Conservation (phyloP, 2,797 vertebrate species). For the Onychomys torridus region DNA sequence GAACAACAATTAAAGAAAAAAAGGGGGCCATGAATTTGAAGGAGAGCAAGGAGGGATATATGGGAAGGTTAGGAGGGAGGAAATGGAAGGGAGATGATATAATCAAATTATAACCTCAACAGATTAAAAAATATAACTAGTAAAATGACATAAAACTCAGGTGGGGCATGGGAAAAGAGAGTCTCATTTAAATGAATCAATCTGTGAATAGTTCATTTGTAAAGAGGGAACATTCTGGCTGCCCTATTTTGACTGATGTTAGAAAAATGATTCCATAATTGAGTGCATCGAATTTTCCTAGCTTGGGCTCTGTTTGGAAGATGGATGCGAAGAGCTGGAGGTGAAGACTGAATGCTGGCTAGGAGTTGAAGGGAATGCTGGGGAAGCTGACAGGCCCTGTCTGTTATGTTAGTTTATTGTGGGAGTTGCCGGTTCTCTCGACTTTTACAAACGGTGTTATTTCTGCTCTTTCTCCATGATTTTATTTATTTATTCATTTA, state of each 20-base stretch:
- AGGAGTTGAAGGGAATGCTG: not conserved
- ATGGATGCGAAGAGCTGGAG: not conserved
- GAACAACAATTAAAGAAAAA: not conserved
- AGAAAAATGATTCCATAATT: not conserved
- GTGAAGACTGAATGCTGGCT: not conserved
- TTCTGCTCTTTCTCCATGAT: not conserved
- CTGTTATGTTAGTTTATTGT: too few species aligned
- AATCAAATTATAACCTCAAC: not conserved
- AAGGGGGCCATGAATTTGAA: not conserved
- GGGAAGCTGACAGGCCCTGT: not conserved
- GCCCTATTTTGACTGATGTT: not conserved
- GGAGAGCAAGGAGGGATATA: too few species aligned
- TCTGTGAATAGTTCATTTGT: conserved; percentile 3
- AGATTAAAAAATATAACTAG: not conserved
- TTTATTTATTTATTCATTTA: not conserved
- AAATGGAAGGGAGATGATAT: not conserved
- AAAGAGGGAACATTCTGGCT: not conserved
- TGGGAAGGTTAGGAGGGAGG: too few species aligned
- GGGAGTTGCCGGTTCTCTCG: not conserved
- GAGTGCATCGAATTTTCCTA: not conserved
- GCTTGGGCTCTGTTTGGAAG: not conserved
- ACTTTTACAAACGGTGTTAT: not conserved
- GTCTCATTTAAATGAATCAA: not conserved
- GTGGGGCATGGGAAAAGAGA: not conserved
- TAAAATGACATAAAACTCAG: not conserved